Conservation (phyloP, 2,113 vertebrate species). For the Oreotragus oreotragus region DNA sequence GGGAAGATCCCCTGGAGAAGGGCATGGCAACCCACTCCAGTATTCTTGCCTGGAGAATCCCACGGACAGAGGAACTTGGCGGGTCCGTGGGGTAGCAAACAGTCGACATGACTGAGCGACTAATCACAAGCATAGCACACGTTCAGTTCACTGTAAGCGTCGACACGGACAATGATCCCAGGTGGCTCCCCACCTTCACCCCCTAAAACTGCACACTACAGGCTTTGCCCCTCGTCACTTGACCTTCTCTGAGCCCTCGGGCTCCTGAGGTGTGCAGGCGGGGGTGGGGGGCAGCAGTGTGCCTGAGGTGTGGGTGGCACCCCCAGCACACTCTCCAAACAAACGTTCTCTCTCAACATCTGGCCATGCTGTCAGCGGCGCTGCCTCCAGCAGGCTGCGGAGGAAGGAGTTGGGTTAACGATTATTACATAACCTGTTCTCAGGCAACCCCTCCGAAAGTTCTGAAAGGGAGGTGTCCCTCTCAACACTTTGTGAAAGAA, state of each 20-base stretch:
- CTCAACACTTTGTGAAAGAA: not conserved
- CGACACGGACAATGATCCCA: not conserved
- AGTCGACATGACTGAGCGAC: accelerated
- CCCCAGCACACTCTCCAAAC: not conserved
- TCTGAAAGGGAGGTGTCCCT: not conserved
- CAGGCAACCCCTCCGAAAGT: not conserved
- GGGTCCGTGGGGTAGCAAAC: not conserved
- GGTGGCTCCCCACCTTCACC: accelerated
- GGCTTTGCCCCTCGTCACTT: not conserved
- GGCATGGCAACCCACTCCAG: not conserved
- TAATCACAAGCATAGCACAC: accelerated
- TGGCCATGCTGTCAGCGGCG: not conserved
- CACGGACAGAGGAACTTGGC: not conserved
- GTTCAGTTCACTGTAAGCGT: not conserved
- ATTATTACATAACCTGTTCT: not conserved
- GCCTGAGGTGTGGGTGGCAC: not conserved
- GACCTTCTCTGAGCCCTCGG: not conserved
- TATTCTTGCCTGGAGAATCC: not conserved
- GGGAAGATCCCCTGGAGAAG: not conserved
- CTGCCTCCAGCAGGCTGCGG: not conserved
- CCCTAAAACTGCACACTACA: not conserved
- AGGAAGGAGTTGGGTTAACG: not conserved
- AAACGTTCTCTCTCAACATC: not conserved
- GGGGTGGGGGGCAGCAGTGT: accelerated
- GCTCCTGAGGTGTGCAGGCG: not conserved